Evolutionary conservation across 2,113 vertebrate genomes (phyloP).

Genomic region (Pogona vitticeps): DNA sequence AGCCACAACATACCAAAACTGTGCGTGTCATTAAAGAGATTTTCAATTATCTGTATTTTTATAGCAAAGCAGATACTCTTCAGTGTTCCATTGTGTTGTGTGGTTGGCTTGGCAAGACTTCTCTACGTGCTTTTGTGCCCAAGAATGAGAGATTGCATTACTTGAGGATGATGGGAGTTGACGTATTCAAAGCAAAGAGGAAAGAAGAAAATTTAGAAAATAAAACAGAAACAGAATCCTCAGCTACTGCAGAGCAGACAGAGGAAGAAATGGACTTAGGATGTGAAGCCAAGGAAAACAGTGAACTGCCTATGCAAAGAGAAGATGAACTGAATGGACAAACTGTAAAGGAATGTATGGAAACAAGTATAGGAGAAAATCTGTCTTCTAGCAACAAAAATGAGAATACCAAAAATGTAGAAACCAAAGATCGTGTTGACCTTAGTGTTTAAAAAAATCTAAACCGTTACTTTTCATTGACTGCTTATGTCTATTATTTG

Average conservation of each 20-base stretch:
- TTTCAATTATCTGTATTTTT: conserved; percentile 27
- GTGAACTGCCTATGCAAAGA: conserved; percentile 27
- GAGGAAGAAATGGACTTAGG: conserved; percentile 44
- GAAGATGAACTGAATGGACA: conserved; percentile 58
- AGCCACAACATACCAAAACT: background rate
- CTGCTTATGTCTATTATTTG: conserved; percentile 35
- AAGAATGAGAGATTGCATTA: conserved; percentile 95
- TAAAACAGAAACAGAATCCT: conserved; percentile 6
- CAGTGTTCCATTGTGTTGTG: conserved; percentile 94
- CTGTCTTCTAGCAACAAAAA: conserved; percentile 40
- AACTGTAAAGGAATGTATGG: conserved; percentile 38
- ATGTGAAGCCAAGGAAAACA: conserved; percentile 22
- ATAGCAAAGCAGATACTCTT: conserved; percentile 82
- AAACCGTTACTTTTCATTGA: conserved; percentile 33
- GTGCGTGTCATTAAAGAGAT: background rate
- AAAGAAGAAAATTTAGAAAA: conserved; percentile 54
- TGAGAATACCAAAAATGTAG: conserved; percentile 34
- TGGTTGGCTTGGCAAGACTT: conserved; percentile 96
- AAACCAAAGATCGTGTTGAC: background rate
- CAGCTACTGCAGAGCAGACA: conserved; percentile 4
- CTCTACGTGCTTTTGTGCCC: conserved; percentile 93
- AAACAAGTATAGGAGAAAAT: conserved; percentile 51
- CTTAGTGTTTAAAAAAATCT: conserved; percentile 37
- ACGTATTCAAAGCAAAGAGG: conserved; percentile 84
- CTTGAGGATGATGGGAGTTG: conserved; percentile 94